These are phyloP conservation scores for Hepsetus odoe DNA, from an alignment of 2,113 vertebrate genomes.

Conservation along the genomic window DNA sequence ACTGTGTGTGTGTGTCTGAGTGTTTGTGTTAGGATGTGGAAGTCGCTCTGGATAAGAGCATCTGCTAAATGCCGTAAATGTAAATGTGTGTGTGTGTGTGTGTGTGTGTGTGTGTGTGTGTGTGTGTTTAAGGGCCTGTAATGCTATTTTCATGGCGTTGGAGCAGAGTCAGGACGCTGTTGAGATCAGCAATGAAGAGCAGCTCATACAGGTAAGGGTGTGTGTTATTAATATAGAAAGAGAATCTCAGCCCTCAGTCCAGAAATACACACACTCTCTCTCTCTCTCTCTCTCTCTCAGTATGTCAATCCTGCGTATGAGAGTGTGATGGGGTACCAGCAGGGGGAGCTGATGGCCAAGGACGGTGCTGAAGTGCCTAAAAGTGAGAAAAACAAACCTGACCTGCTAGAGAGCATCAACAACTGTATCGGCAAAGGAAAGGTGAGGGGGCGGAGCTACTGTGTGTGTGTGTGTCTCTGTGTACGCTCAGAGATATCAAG, in stretches of 20 bases:
- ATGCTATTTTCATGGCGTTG: constrained; percentile 93
- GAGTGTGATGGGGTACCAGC: constrained; percentile 92
- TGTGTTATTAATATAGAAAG: too few relatives aligned
- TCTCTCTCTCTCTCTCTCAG: constrained; percentile 67
- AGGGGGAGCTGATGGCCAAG: constrained; percentile 92
- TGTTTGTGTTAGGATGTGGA: too few relatives aligned
- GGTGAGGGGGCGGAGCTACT: not conserved
- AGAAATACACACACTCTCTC: not conserved
- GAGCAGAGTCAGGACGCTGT: constrained; percentile 98
- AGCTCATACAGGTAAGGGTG: constrained; percentile 94
- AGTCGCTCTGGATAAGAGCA: too few relatives aligned
- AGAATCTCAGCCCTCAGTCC: too few relatives aligned
- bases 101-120: constrained; percentile 31
- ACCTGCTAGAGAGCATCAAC: constrained; percentile 94
- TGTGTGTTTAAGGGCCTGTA: constrained; percentile 83
- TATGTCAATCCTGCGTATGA: constrained; percentile 97
- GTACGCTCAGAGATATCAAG: not conserved
- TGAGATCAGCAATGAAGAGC: constrained; percentile 96
- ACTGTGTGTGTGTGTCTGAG: too few relatives aligned
- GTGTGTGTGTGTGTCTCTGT: constrained; percentile 19
- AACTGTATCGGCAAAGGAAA: constrained; percentile 94
- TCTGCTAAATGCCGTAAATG: not conserved
- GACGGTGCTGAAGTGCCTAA: constrained; percentile 94
- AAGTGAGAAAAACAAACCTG: constrained; percentile 94
- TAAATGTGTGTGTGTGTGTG: constrained; percentile 4